Evolutionary conservation across 23 tunicate genomes (phyloP), one percentile per base, ranked within the genome.

Genomic region (Ascidia mentula): DNA sequence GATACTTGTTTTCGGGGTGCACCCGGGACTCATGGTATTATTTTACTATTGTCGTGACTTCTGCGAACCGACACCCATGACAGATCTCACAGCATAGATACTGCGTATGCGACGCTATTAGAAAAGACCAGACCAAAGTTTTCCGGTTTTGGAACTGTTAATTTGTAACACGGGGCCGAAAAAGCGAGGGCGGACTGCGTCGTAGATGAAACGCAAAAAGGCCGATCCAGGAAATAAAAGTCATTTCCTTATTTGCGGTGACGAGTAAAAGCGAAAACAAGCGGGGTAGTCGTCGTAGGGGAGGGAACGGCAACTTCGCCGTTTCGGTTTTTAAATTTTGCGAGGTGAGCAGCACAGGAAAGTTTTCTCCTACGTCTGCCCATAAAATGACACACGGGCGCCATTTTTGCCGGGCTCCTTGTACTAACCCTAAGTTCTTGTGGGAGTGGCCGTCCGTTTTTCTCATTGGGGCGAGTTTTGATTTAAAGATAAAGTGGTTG

Each of bases 231-330:
- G 78, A 74, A 74, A 39, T 74, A 39, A 39, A 30, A 26, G 46
- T 46, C 40, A 74, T 74, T 74, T 74, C 40, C 78, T 46, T 74
- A 74, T 74, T 74, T 74, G 46, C 78, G 28, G 40, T 74, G 30
- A 18, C 39, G 35, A 71, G 18, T 38, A 46, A 53, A 26, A 53
- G 65, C 65, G 65, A 53, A 53, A 53, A 28, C 65, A 53, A 53
- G 28, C 24, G 12, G 24, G 24, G 4, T 26, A 1, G 65, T 3
- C 65, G 12, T 1, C 24, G 24, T 28, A 20, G 1, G 24, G 24
- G 65, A 53, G 24, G n/a, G 1, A 53, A 3, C 65, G 28, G 13
- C 22, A 53, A 53, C 28, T 53, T 53, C 24, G 65, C 22, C 65
- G 65, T 53, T 53, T 5, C 24, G 65, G 65, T 28, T 53, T 53